phyloP scores from a whole-genome alignment of 2,888 invertebrate species.

The Apodemia zela region DNA sequence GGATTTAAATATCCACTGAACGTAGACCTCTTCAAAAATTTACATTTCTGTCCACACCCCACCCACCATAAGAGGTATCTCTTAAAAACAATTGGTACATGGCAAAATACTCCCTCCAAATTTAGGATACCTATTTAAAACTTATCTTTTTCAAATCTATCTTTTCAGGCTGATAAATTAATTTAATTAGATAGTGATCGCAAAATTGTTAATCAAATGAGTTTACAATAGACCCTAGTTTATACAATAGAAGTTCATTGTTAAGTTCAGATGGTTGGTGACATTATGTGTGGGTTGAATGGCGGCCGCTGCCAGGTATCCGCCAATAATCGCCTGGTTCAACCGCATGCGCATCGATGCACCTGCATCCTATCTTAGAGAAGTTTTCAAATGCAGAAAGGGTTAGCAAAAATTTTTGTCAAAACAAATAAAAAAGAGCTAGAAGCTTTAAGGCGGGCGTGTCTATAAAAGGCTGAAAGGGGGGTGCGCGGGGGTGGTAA shows the following conservation, averaged over 20 bases:
- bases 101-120: too few relatives aligned
- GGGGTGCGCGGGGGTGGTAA: constrained; percentile 80
- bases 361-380: constrained; percentile 13
- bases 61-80: too few relatives aligned
- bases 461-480: constrained; percentile 79
- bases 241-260: constrained; percentile 62
- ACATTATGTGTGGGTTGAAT: constrained; percentile 41
- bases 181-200: too few relatives aligned
- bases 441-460: constrained; percentile 70
- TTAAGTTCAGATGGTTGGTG: constrained; percentile 63
- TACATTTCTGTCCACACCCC: too few relatives aligned
- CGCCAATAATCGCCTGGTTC: constrained; percentile 54
- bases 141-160: too few relatives aligned
- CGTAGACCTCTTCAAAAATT: too few relatives aligned
- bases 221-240: not conserved
- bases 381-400: constrained; percentile 36
- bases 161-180: too few relatives aligned
- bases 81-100: too few relatives aligned
- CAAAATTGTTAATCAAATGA: not conserved
- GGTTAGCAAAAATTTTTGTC: constrained; percentile 72
- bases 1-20: too few relatives aligned
- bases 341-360: constrained; percentile 35
- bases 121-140: too few relatives aligned
- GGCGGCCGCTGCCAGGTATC: constrained; percentile 57
- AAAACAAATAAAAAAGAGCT: constrained; percentile 74